Conservation (phyloP, 1,140 invertebrate genomes). For the Panulirus ornatus region DNA sequence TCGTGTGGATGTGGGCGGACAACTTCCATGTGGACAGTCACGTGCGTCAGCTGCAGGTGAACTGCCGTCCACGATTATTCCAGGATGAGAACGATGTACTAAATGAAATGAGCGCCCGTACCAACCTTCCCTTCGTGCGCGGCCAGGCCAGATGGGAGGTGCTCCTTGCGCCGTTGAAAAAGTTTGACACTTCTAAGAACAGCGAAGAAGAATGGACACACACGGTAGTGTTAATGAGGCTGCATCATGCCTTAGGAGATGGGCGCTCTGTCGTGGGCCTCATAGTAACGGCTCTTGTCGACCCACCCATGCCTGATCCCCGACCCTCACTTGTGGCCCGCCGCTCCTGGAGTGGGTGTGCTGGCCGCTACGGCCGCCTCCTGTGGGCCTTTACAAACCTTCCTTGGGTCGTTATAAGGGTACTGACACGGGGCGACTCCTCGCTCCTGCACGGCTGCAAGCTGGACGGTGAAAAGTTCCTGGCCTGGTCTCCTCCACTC, state of each 20-base stretch:
- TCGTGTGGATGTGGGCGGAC: slow-evolving; percentile 49
- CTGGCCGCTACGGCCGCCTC: background rate
- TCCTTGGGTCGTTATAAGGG: slow-evolving; percentile 40
- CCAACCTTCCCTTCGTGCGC: slow-evolving; percentile 45
- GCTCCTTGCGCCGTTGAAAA: slow-evolving; percentile 38
- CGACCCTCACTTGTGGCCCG: slow-evolving; percentile 10
- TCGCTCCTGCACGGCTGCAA: slow-evolving; percentile 35
- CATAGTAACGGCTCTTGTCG: slow-evolving; percentile 38
- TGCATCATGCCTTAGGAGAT: slow-evolving; percentile 54
- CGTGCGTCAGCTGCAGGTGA: slow-evolving; percentile 21
- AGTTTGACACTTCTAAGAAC: background rate
- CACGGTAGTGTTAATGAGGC: slow-evolving; percentile 41
- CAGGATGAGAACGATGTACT: slow-evolving; percentile 42
- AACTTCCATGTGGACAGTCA: slow-evolving; percentile 48
- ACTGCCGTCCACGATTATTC: background rate
- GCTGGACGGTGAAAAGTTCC: slow-evolving; percentile 28
- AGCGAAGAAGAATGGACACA: background rate
- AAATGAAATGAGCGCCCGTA: background rate
- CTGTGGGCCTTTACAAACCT: slow-evolving; percentile 42
- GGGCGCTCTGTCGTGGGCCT: slow-evolving; percentile 48
- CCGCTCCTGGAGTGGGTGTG: background rate
- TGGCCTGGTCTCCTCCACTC: slow-evolving; percentile 50
- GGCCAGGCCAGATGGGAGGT: slow-evolving; percentile 51
- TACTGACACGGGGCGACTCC: slow-evolving; percentile 30
- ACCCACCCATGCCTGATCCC: slow-evolving; percentile 1